Base-by-base conservation (phyloP, 2,113 vertebrate species). In the Alligator sinensis region DNA sequence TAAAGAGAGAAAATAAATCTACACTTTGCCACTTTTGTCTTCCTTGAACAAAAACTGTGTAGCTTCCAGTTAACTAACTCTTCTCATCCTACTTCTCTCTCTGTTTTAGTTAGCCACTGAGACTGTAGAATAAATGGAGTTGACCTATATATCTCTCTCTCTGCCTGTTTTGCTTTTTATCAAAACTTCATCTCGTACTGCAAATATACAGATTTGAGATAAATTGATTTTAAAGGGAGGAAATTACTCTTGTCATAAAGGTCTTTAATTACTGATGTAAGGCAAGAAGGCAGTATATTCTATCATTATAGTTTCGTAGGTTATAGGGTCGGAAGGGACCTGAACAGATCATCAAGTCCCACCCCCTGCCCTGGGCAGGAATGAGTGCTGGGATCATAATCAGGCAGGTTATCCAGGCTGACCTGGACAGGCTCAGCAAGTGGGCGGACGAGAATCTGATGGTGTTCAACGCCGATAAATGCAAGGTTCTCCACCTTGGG, bases 91-190 rank as follows among this genome's bases (percentile, higher is more conserved):
- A 87, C 84, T 87, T 9, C 91, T 92, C 86, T 72, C 18, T 94
- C 84, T 90, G 80, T 87, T 95, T 94, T 90, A 77, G 84, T 88
- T 89, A 47, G 85, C 90, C 61, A 64, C 61, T 11, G 93, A 89
- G 94, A 25, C 30, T 87, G 87, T 28, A 38, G 87, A 24, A 88
- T 94, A 95, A 95, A 94, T 95, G 91, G 94, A 93, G 79, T 94
- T 96, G 95, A 92, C 95, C 95, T 93, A 77, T 89, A 84, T 74
- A 83, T 75, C 64, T 81, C 47, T 81, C 47, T 47, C 74, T 21
- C 79, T 66, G 74, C 9, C 3, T 79, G 74, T 91, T 93, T 91
- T 62, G 21, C 78, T 68, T 95, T 77, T 92, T 90, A 58, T 84
- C 82, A 89, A 87, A 94, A 90, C 86, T 82, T 89, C 68, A 57